Evolutionary conservation across 2,113 vertebrate species (phyloP).

Genomic region (Syrrhaptes paradoxus): DNA sequence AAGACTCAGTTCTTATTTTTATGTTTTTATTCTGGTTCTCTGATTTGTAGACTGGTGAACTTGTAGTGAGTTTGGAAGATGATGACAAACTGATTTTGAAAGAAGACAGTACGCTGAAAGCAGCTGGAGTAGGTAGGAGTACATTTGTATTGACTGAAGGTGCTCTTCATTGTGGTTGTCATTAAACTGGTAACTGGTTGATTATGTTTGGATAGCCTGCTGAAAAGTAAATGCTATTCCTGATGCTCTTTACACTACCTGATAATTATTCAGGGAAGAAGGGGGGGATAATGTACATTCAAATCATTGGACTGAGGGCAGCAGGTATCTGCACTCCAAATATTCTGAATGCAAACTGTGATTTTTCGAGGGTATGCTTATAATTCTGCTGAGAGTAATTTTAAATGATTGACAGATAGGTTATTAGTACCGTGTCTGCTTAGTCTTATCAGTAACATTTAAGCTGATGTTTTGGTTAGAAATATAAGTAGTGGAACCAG

Average conservation of each 20-base stretch:
- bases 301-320: conserved; percentile 60
- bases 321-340: conserved; percentile 36
- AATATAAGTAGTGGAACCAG: conserved; percentile 54
- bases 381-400: conserved; percentile 73
- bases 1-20: not conserved
- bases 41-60: conserved; percentile 86
- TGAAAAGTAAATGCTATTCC: conserved; percentile 61
- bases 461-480: conserved; percentile 66
- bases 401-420: conserved; percentile 73
- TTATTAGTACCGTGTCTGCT: conserved; percentile 64
- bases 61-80: conserved; percentile 90
- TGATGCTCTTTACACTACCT: conserved; percentile 32
- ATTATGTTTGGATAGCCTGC: conserved; percentile 56
- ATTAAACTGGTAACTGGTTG: conserved; percentile 23
- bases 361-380: conserved; percentile 52
- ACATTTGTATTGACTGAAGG: not conserved
- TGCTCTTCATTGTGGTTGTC: not conserved
- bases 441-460: conserved; percentile 70
- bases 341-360: conserved; percentile 64
- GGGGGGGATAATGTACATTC: conserved; percentile 33
- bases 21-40: not conserved
- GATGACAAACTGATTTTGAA: conserved; percentile 86
- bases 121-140: conserved; percentile 84
- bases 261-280: conserved; percentile 61
- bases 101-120: conserved; percentile 77